Conservation (phyloP, 2,888 invertebrate species). For the Apoda limacodes region DNA sequence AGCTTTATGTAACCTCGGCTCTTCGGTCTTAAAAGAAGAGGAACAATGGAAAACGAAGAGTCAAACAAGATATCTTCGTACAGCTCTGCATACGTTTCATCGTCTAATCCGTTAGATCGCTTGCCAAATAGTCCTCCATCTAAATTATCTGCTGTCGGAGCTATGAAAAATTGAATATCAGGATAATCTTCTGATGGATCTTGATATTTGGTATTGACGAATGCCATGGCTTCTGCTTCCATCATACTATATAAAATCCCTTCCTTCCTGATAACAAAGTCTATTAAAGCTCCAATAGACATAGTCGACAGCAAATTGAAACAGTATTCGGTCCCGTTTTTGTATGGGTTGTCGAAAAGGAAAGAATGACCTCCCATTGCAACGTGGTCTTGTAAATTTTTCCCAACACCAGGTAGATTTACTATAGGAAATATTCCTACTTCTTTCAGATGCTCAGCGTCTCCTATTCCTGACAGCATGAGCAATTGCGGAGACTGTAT, state of each 20-base stretch:
- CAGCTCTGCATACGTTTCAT: slow-evolving; percentile 75
- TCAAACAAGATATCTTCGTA: slow-evolving; percentile 78
- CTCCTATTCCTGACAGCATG: slow-evolving; percentile 88
- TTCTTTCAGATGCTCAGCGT: slow-evolving; percentile 71
- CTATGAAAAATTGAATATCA: slow-evolving; percentile 82
- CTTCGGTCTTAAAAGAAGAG: slow-evolving; percentile 78
- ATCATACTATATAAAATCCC: slow-evolving; percentile 83
- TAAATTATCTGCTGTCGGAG: slow-evolving; percentile 79
- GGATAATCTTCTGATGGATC: slow-evolving; percentile 77
- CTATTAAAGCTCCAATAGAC: slow-evolving; percentile 69
- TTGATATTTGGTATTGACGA: slow-evolving; percentile 79
- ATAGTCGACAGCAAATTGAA: slow-evolving; percentile 77
- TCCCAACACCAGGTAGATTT: slow-evolving; percentile 79
- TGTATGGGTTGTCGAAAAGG: slow-evolving; percentile 73
- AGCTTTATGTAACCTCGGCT: slow-evolving; percentile 79
- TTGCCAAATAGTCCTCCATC: slow-evolving; percentile 83
- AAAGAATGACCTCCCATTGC: slow-evolving; percentile 83
- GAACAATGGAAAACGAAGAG: slow-evolving; percentile 76
- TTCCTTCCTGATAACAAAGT: slow-evolving; percentile 69
- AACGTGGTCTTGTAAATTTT: slow-evolving; percentile 86
- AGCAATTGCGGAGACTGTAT: slow-evolving; percentile 87
- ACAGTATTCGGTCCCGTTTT: slow-evolving; percentile 70
- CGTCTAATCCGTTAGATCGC: slow-evolving; percentile 74
- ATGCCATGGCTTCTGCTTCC: slow-evolving; percentile 83
- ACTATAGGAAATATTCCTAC: slow-evolving; percentile 71